Evolutionary conservation across 2,888 invertebrate species (phyloP), one percentile per base, ranked within the genome.

Genomic region (Boloria selene): DNA sequence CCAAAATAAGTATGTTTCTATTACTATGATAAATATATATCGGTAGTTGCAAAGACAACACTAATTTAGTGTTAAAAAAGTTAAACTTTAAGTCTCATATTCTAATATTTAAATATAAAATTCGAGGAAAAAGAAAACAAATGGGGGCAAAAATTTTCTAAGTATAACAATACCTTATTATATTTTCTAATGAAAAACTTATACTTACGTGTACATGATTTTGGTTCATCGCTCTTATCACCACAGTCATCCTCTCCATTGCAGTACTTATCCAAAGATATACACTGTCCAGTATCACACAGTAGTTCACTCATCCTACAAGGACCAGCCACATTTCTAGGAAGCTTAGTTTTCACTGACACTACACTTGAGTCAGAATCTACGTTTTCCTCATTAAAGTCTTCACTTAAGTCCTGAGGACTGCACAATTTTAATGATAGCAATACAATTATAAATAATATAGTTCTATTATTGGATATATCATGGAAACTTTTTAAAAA

Each of bases 131-230:
- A 22, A 22, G 22, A 3, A 22, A 22, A 22, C 22, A 22, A 22
- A 3, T 22, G 3, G 22, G 22, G 22, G 1, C 22, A 22, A 22
- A 22, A 3, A 2, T 22, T 22, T 22, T 3, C 22, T 22, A 22
- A 22, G 22, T 22, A 22, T 22, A 22, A 2, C 1, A 22, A 22
- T 22, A 22, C 1, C 22, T 22, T 22, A 22, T 2, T 22, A 22
- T 22, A 22, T 3, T 22, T 38, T 10, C 1, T 38, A 38, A 10
- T 38, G 10, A 38, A 38, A 38, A 38, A 7, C 10, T 38, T 45
- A n/a, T 77, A 95, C 96, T 96, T 88, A 96, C 96, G 95, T 77
- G 96, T 93, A 85, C 96, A 96, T 76, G 94, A 93, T 73, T 94
- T 93, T 3, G 94, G 94, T 83, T 97, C 96, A 82, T 97, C 96